Percentiles rank a stretch among this genome's conserved stretches.
phyloP scores from a whole-genome alignment of 2,797 vertebrate species.

The Myotis daubentonii region DNA sequence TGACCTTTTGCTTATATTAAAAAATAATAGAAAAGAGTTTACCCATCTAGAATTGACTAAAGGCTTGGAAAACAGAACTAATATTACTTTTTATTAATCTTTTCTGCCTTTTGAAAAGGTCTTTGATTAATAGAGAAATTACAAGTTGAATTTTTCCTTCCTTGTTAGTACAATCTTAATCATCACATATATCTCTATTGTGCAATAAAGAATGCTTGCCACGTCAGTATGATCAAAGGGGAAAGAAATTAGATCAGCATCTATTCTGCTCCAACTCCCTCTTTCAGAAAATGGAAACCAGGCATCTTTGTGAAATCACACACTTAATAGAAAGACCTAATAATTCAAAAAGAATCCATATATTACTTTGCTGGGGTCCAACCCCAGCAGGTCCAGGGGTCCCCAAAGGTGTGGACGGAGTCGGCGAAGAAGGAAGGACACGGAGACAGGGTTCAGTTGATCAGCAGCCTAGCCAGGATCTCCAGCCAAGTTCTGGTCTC shows the following conservation, averaged over 20 bases:
- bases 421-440: too few species aligned
- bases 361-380: too few species aligned
- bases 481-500: too few species aligned
- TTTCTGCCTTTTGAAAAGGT: neutral
- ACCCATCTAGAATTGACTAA: neutral
- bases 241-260: neutral
- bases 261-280: neutral
- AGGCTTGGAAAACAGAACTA: neutral
- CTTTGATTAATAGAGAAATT: slow-evolving; percentile 48
- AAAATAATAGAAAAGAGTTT: neutral
- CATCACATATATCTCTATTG: neutral
- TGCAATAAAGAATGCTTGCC: neutral
- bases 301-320: neutral
- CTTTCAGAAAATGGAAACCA: neutral
- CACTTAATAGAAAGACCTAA: neutral
- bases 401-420: too few species aligned
- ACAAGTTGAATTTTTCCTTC: neutral
- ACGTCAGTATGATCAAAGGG: neutral
- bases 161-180: neutral
- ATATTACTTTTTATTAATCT: neutral
- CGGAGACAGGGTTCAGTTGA: too few species aligned
- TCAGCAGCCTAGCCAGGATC: too few species aligned
- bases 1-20: neutral
- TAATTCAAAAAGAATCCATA: neutral
- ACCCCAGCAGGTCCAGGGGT: too few species aligned